Percentiles rank a stretch among this genome's conserved stretches.
Conservation (phyloP, 2,888 invertebrate genomes). For the Pseudococcus viburni region DNA sequence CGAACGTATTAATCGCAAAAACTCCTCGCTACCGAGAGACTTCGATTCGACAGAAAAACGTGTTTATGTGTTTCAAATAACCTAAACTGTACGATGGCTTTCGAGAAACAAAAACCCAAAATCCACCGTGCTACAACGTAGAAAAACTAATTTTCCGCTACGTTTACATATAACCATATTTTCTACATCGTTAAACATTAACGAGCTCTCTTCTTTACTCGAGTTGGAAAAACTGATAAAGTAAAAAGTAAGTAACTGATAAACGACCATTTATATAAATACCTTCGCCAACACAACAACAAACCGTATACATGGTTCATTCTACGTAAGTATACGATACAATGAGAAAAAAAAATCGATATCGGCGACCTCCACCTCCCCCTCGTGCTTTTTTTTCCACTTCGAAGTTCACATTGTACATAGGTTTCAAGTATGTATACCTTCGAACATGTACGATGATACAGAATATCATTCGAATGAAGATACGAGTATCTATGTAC, state of each 20-base stretch:
- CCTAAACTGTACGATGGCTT: neutral
- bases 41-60: constrained; percentile 11
- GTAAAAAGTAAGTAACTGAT: constrained; percentile 39
- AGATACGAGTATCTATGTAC: too few species aligned
- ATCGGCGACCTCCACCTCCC: neutral
- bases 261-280: constrained; percentile 56
- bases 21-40: neutral
- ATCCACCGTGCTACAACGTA: neutral
- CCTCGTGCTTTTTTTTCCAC: neutral
- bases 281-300: constrained; percentile 25
- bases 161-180: constrained; percentile 53
- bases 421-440: too few species aligned
- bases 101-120: neutral
- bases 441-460: too few species aligned
- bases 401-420: neutral
- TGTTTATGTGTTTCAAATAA: constrained; percentile 51
- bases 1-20: neutral
- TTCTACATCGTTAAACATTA: constrained; percentile 57
- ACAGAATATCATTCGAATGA: too few species aligned
- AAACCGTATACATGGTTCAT: neutral
- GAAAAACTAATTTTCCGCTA: constrained; percentile 62
- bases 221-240: constrained; percentile 58
- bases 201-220: constrained; percentile 42
- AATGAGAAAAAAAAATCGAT: constrained; percentile 35
- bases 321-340: neutral